Base-by-base conservation (phyloP, 2,113 vertebrate genomes). In the Leptobrachium ailaonicum region DNA sequence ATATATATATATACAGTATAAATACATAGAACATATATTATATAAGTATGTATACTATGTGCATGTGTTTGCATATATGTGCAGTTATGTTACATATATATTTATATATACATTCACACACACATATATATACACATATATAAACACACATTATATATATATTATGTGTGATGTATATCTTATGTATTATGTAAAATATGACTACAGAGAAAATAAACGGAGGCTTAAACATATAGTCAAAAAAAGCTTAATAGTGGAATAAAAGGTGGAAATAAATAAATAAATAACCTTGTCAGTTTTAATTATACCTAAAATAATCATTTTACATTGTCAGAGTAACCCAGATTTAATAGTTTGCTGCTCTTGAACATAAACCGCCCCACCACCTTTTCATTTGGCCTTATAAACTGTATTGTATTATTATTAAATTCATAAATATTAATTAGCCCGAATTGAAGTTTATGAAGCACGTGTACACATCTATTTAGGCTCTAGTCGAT, bases 381-480 rank as follows among this genome's bases (percentile, higher is more conserved):
- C 20, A 54, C 62, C 62, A 67, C 44, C 20, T 50, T 62, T 62
- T 80, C 41, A 68, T 64, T 1, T 4, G 64, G 40, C n/a, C 12
- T 42, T 80, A 67, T 41, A 74, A 80, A 75, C 67, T 68, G 63
- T 12, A 6, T 7, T 11, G 53, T 73, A 69, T 75, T 72, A 41
- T 81, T 32, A 32, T 32, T 32, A 32, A 32, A 32, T 74, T 75
- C 72, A 75, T 81, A 69, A 81, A 81, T 75, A 81, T 81, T 81
- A 74, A 81, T 81, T 74, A 75, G 79, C 20, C 11, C 20, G 62
- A 73, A 80, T 41, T 40, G 67, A 80, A 80, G 62, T 80, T 80
- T 80, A 80, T 62, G 20, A 80, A 73, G 70, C 78, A 80, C 78
- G 78, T 80, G 79, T 69, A 69, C 47, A 47, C 74, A 81, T 69